These are phyloP conservation scores for Diploscapter pachys DNA, from an alignment of 1,140 invertebrate species.

Conservation along the genomic window DNA sequence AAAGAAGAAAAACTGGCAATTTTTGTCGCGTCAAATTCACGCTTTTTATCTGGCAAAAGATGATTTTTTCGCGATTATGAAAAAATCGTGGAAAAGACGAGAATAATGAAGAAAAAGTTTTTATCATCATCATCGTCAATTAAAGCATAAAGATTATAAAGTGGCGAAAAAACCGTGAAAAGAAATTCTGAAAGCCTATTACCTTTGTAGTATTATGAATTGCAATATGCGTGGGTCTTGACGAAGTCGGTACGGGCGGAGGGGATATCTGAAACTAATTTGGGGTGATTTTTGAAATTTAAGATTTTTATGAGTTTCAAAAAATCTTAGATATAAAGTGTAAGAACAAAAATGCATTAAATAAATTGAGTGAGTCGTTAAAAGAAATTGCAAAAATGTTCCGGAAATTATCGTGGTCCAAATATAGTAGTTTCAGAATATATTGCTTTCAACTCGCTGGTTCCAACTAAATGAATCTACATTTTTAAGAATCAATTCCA, in stretches of 20 bases:
- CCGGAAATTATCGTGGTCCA: background rate
- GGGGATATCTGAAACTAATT: conserved; percentile 20
- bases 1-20: too few relatives aligned
- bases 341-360: background rate
- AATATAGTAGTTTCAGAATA: background rate
- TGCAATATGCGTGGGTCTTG: conserved; percentile 30
- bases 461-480: background rate
- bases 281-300: background rate
- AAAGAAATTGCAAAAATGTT: too few relatives aligned
- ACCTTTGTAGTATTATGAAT: conserved; percentile 33
- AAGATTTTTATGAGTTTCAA: background rate
- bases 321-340: background rate
- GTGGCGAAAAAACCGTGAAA: conserved; percentile 17
- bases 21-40: too few relatives aligned
- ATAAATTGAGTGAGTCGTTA: background rate
- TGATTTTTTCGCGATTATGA: too few relatives aligned
- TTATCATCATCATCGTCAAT: too few relatives aligned
- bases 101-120: too few relatives aligned
- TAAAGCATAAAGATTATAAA: conserved; percentile 1
- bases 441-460: background rate
- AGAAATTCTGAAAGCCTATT: background rate
- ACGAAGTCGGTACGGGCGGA: conserved; percentile 22
- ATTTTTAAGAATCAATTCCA: background rate
- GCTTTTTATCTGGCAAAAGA: background rate
- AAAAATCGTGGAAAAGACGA: too few relatives aligned